Evolutionary conservation across 2,113 vertebrate genomes (phyloP).

Genomic region (Stercorarius parasiticus): DNA sequence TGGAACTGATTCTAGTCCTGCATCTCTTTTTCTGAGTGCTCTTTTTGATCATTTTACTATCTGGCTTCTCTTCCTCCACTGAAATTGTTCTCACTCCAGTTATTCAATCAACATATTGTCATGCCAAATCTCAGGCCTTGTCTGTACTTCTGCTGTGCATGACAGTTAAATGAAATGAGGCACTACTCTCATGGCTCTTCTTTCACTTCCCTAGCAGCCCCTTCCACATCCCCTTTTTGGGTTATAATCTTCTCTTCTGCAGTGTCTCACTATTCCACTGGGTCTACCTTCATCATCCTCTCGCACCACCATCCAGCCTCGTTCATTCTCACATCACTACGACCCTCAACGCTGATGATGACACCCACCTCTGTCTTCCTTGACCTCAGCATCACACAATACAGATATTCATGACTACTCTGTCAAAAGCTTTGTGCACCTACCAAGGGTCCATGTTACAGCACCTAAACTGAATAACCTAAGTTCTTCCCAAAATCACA

Average conservation of each 20-base stretch:
- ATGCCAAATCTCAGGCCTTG: neutral
- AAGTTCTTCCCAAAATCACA: neutral
- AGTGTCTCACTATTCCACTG: neutral
- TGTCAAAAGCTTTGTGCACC: neutral
- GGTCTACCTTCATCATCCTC: neutral
- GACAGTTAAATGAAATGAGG: neutral
- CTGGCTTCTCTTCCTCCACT: neutral
- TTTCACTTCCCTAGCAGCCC: neutral
- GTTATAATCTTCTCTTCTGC: neutral
- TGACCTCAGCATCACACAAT: neutral
- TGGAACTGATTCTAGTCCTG: neutral
- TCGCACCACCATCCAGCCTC: neutral
- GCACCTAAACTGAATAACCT: neutral
- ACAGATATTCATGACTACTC: neutral
- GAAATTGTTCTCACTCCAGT: conserved; percentile 12
- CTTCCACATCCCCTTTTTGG: neutral
- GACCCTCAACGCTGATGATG: neutral
- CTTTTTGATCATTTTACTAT: conserved; percentile 25
- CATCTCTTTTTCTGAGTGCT: neutral
- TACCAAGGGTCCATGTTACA: neutral
- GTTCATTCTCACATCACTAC: neutral
- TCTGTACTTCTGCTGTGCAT: conserved; percentile 1
- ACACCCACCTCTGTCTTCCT: neutral
- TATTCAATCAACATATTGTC: conserved; percentile 24
- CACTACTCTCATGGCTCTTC: neutral